These are phyloP conservation scores for Pelodiscus sinensis DNA, from an alignment of 2,113 vertebrate species.

Conservation along the genomic window DNA sequence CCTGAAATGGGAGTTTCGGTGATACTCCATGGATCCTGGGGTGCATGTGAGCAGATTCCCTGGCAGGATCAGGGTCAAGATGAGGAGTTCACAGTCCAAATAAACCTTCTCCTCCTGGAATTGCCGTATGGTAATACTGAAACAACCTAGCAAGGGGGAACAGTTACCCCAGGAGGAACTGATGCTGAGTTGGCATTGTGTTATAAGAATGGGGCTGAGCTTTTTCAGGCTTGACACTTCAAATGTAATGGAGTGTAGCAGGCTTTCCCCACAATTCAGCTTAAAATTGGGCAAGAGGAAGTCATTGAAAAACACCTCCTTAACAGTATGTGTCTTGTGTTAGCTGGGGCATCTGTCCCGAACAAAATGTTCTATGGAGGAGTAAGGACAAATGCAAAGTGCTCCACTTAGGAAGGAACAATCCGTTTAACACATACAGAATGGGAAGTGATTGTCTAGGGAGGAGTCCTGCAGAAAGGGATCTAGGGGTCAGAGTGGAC, in stretches of 20 bases:
- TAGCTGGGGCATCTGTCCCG: neutral
- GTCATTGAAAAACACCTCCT: neutral
- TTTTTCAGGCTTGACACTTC: neutral
- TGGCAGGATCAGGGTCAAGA: neutral
- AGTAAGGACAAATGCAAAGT: no score
- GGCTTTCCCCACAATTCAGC: neutral
- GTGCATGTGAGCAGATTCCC: neutral
- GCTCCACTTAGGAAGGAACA: no score
- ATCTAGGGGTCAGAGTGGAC: no score
- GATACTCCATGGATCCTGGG: neutral
- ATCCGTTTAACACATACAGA: no score
- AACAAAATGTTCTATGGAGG: neutral
- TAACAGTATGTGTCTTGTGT: neutral
- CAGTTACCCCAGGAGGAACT: neutral
- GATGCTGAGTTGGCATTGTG: neutral
- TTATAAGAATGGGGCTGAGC: neutral
- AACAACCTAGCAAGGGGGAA: neutral
- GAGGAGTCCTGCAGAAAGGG: no score
- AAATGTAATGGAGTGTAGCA: neutral
- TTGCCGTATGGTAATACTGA: neutral
- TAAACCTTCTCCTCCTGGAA: neutral
- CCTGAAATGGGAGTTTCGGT: neutral
- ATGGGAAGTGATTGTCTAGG: no score
- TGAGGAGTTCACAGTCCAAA: neutral
- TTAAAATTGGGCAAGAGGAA: neutral